Conservation (phyloP, 1,140 invertebrate genomes). For the Trinorchestia longiramus region DNA sequence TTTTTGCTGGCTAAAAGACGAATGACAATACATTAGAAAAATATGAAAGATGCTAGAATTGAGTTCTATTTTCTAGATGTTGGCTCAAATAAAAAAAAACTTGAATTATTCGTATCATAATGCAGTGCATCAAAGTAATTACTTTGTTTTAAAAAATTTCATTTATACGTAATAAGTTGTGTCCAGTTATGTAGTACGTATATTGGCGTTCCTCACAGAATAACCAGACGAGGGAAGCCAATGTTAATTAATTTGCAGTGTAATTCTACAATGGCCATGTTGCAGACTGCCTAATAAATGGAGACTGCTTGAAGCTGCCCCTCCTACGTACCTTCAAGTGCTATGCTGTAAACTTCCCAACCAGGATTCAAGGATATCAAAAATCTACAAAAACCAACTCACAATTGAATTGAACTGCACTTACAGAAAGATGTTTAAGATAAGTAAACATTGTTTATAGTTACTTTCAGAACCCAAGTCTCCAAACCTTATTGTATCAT, state of each 20-base stretch:
- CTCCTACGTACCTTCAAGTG: background rate
- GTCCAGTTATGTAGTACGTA: background rate
- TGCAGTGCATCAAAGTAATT: no score
- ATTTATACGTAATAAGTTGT: background rate
- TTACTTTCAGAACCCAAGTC: background rate
- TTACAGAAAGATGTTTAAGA: background rate
- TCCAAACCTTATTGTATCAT: no score
- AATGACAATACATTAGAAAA: no score
- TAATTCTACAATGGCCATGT: background rate
- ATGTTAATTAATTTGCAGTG: background rate
- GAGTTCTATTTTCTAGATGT: no score
- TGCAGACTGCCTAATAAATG: background rate
- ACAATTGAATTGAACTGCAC: background rate
- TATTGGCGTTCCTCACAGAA: background rate
- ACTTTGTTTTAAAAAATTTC: no score
- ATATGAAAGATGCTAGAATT: no score
- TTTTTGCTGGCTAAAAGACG: no score
- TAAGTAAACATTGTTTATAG: background rate
- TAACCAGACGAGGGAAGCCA: background rate
- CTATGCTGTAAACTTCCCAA: background rate
- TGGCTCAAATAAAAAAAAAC: no score
- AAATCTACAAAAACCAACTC: background rate
- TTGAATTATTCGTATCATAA: no score
- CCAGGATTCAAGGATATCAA: background rate
- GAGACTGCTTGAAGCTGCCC: background rate